Evolutionary conservation across 1,140 invertebrate species (phyloP).

Genomic region (Himalopsyche phryganea): DNA sequence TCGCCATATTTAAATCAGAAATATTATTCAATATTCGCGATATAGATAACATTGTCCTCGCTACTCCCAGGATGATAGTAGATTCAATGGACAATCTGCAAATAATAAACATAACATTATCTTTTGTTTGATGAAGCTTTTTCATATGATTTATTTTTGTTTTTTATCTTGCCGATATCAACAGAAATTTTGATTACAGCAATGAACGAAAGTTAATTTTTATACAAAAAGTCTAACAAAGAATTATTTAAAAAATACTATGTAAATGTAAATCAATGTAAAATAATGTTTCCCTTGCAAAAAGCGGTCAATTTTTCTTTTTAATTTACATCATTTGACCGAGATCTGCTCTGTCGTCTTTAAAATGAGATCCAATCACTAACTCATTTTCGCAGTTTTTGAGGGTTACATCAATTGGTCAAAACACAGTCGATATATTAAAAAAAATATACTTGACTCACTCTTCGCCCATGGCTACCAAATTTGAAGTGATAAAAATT

Average conservation of each 20-base stretch:
- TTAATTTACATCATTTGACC: no score
- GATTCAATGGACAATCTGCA: constrained; percentile 43
- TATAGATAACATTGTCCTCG: constrained; percentile 39
- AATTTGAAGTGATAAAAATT: constrained; percentile 15
- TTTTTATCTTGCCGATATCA: background rate
- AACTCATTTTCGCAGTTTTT: no score
- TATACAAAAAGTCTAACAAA: no score
- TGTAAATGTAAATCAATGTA: no score
- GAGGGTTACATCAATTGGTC: no score
- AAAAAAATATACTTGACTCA: constrained; percentile 8
- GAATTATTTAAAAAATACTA: no score
- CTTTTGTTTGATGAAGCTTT: constrained; percentile 3
- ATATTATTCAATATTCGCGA: constrained; percentile 37
- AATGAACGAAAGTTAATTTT: no score
- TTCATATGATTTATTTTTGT: constrained; percentile 3
- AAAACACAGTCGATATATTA: background rate
- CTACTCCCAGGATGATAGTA: constrained; percentile 40
- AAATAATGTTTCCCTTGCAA: no score
- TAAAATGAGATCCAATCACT: no score
- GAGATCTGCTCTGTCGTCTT: no score
- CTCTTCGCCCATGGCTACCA: constrained; percentile 18
- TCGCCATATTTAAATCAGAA: constrained; percentile 13
- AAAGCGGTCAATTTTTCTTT: no score
- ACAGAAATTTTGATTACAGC: no score
- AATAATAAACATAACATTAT: constrained; percentile 3